Evolutionary conservation across 2,113 vertebrate genomes (phyloP).

Genomic region (Pithys albifrons): DNA sequence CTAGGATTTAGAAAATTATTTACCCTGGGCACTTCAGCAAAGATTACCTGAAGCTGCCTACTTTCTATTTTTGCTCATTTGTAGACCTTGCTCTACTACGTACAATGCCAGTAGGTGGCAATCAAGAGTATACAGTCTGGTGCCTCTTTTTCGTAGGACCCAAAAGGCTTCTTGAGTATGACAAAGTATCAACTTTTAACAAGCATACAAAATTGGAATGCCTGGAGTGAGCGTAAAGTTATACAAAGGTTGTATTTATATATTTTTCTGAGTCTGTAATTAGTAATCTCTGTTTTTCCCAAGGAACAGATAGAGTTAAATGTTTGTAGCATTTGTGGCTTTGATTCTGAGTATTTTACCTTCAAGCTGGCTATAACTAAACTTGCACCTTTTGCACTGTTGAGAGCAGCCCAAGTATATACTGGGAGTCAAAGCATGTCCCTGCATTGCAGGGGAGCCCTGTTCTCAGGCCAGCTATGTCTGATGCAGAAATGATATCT

Average conservation of each 20-base stretch:
- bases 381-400: neutral
- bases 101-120: slow-evolving; percentile 56
- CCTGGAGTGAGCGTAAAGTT: neutral
- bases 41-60: neutral
- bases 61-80: neutral
- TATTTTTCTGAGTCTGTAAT: neutral
- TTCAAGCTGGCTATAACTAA: neutral
- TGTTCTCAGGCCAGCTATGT: neutral
- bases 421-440: accelerated
- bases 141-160: neutral
- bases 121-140: neutral
- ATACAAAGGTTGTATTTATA: neutral
- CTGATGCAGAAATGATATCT: neutral
- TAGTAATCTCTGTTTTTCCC: neutral
- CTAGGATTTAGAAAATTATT: neutral
- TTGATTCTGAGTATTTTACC: neutral
- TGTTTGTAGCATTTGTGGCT: neutral
- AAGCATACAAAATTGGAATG: neutral
- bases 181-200: neutral
- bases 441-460: neutral
- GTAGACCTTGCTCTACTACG: neutral
- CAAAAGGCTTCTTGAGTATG: neutral
- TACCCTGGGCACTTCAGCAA: neutral
- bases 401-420: neutral
- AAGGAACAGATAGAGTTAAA: neutral